Conservation (phyloP, 2,888 invertebrate genomes). For the Hypena proboscidalis region DNA sequence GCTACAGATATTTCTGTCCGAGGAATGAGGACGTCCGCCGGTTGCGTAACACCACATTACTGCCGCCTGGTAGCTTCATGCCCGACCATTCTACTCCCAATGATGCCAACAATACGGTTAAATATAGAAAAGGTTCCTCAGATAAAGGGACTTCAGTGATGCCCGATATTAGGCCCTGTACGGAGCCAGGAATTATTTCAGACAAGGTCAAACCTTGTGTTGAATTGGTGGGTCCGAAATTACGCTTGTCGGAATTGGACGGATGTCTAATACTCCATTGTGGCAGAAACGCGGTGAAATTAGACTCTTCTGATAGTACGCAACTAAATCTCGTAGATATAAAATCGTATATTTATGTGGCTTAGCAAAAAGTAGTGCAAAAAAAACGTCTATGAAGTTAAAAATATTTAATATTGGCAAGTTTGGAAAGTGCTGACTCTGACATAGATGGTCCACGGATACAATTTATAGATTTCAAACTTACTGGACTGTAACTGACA, state of each 20-base stretch:
- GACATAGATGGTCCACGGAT: neutral
- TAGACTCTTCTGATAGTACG: no score
- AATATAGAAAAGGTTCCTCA: conserved; percentile 41
- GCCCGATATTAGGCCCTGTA: conserved; percentile 31
- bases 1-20: conserved; percentile 61
- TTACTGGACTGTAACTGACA: neutral
- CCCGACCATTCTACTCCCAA: conserved; percentile 32
- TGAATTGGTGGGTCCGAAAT: conserved; percentile 10
- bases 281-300: no score
- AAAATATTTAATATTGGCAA: neutral
- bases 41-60: conserved; percentile 62
- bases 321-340: no score
- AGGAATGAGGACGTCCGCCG: conserved; percentile 65
- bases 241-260: neutral
- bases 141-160: conserved; percentile 33
- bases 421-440: neutral
- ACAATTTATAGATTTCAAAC: neutral
- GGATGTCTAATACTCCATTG: no score
- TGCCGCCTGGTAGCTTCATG: conserved; percentile 32
- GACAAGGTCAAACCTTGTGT: conserved; percentile 23
- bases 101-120: conserved; percentile 40
- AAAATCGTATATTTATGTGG: no score
- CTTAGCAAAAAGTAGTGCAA: no score
- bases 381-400: neutral
- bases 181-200: conserved; percentile 28